These are phyloP conservation scores for Parasteatoda lunata DNA, from an alignment of 2,888 invertebrate species.

Conservation along the genomic window DNA sequence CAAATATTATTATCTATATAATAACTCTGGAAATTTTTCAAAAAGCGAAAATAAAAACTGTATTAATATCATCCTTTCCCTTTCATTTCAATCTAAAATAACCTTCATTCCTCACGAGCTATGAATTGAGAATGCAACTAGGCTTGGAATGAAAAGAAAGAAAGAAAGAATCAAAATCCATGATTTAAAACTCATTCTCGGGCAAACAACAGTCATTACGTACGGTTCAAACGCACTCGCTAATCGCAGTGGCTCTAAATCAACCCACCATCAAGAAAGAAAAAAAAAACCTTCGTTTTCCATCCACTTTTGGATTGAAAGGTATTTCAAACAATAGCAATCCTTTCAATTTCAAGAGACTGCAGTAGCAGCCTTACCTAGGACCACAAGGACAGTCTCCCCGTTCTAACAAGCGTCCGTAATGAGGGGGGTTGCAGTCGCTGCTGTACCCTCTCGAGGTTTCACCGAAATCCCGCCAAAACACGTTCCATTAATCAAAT, in stretches of 20 bases:
- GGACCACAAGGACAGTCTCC: slow-evolving; percentile 47
- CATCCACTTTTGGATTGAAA: slow-evolving; percentile 20
- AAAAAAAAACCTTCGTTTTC: slow-evolving; percentile 22
- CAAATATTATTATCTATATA: too few species aligned
- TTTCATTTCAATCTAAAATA: too few species aligned
- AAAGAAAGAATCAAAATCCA: background rate
- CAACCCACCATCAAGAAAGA: slow-evolving; percentile 1
- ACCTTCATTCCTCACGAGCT: too few species aligned
- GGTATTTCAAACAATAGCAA: slow-evolving; percentile 40
- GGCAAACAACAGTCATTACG: slow-evolving; percentile 36
- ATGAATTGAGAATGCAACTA: too few species aligned
- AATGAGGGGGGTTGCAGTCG: slow-evolving; percentile 51
- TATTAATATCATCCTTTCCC: too few species aligned
- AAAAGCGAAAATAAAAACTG: too few species aligned
- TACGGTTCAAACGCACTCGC: slow-evolving; percentile 20
- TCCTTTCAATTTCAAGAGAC: slow-evolving; percentile 56
- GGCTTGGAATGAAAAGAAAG: too few species aligned
- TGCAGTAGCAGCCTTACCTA: background rate
- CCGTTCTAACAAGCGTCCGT: slow-evolving; percentile 58
- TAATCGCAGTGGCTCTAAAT: slow-evolving; percentile 29
- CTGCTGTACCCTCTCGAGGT: slow-evolving; percentile 48
- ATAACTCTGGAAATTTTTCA: too few species aligned
- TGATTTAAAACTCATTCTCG: background rate
- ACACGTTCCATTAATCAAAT: slow-evolving; percentile 67
- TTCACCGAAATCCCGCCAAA: slow-evolving; percentile 63